phyloP scores from a whole-genome alignment of 2,797 vertebrate genomes.

The Eurystomus glaucurus region DNA sequence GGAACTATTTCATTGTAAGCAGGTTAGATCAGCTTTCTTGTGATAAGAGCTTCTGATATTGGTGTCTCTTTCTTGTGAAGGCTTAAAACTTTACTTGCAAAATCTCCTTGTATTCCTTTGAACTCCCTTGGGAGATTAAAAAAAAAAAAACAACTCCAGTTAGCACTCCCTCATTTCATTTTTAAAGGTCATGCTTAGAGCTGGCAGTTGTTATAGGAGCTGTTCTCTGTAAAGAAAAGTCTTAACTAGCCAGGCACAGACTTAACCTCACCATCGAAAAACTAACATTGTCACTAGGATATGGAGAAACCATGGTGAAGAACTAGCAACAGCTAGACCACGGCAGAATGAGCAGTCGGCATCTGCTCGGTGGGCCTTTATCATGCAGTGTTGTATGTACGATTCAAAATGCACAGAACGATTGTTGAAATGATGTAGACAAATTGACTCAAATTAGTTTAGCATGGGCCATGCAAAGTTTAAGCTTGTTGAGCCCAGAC shows the following conservation, averaged over 20 bases:
- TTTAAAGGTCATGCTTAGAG: slow-evolving; percentile 76
- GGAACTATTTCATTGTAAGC: slow-evolving; percentile 14
- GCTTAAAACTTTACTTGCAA: slow-evolving; percentile 61
- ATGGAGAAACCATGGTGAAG: slow-evolving; percentile 89
- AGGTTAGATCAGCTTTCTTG: slow-evolving; percentile 34
- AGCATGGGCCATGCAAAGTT: slow-evolving; percentile 85
- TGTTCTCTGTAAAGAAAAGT: slow-evolving; percentile 81
- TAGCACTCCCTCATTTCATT: slow-evolving; percentile 71
- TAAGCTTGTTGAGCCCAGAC: slow-evolving; percentile 80
- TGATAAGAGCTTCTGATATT: slow-evolving; percentile 37
- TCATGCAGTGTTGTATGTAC: slow-evolving; percentile 78
- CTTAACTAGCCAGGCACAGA: slow-evolving; percentile 81
- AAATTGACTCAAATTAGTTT: slow-evolving; percentile 90
- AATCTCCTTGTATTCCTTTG: slow-evolving; percentile 60
- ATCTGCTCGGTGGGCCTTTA: slow-evolving; percentile 84
- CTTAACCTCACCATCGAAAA: slow-evolving; percentile 83
- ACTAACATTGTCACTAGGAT: slow-evolving; percentile 89
- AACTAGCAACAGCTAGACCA: slow-evolving; percentile 80
- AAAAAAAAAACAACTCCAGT: slow-evolving; percentile 35
- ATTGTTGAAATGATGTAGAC: slow-evolving; percentile 88
- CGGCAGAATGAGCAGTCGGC: slow-evolving; percentile 82
- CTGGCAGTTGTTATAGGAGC: slow-evolving; percentile 79
- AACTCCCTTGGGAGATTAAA: slow-evolving; percentile 43
- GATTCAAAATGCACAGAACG: slow-evolving; percentile 78
- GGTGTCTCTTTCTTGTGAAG: slow-evolving; percentile 32